Percentiles rank a stretch among this genome's conserved stretches.
Conservation (phyloP, 2,797 vertebrate species). For the Steatocranus sp. region DNA sequence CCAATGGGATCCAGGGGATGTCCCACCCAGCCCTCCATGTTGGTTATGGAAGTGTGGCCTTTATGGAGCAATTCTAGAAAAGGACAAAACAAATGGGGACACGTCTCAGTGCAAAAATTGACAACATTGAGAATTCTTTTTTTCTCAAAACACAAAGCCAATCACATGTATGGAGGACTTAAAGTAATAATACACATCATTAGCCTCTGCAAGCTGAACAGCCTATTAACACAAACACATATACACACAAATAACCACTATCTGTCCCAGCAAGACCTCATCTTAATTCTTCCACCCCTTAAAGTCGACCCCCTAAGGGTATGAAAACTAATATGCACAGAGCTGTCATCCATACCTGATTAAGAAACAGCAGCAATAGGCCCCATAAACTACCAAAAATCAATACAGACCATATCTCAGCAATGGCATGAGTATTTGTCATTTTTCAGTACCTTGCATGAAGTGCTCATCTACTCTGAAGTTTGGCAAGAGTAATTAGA, state of each 20-base stretch:
- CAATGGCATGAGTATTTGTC: neutral
- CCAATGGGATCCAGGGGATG: slow-evolving; percentile 95
- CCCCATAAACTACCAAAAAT: neutral
- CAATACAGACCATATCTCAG: neutral
- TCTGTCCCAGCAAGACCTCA: neutral
- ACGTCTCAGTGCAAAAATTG: neutral
- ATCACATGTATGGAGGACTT: neutral
- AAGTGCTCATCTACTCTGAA: neutral
- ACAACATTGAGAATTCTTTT: neutral
- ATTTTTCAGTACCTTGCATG: neutral
- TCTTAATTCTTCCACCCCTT: neutral
- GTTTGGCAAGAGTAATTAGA: neutral
- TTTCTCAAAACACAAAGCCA: no score
- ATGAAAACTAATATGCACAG: neutral
- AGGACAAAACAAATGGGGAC: neutral
- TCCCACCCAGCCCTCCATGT: slow-evolving; percentile 97
- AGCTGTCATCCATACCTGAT: neutral
- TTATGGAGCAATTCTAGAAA: slow-evolving; percentile 87
- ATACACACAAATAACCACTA: neutral
- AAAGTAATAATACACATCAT: neutral
- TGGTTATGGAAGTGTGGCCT: slow-evolving; percentile 90
- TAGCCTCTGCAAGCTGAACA: neutral
- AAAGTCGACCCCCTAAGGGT: neutral
- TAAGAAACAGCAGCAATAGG: neutral
- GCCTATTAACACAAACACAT: neutral